Conservation (phyloP, 2,797 vertebrate genomes). For the Alfaro cultratus region DNA sequence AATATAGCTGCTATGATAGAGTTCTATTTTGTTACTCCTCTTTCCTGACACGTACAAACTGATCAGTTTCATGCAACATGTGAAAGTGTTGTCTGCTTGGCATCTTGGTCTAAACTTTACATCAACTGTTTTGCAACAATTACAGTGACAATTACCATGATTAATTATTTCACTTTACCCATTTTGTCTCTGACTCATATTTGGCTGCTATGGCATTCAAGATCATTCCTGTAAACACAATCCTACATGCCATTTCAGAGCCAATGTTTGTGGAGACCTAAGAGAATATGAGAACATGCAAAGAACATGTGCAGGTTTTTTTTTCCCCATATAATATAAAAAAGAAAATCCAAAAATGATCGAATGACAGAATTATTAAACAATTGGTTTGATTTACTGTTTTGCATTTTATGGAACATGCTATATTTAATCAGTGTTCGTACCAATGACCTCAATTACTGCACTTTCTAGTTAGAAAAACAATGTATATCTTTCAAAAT, state of each 20-base stretch:
- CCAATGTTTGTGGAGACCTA: constrained; percentile 29
- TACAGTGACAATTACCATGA: constrained; percentile 40
- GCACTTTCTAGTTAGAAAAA: constrained; percentile 85
- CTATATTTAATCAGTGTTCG: constrained; percentile 86
- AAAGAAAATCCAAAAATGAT: constrained; percentile 62
- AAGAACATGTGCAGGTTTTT: constrained; percentile 55
- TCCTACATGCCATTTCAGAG: constrained; percentile 37
- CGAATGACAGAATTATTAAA: constrained; percentile 45
- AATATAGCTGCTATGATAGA: constrained; percentile 57
- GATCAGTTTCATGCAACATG: constrained; percentile 54
- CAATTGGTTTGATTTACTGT: constrained; percentile 37
- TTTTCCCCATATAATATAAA: constrained; percentile 62
- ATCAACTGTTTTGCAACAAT: constrained; percentile 58
- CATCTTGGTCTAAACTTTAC: constrained; percentile 58
- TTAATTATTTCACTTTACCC: constrained; percentile 49
- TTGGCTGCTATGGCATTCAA: constrained; percentile 71
- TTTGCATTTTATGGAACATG: constrained; percentile 72
- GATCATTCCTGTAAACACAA: constrained; percentile 41
- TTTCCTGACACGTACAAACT: constrained; percentile 45
- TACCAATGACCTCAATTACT: constrained; percentile 90
- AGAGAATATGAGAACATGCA: constrained; percentile 38
- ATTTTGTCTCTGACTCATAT: constrained; percentile 45
- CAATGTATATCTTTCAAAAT: constrained; percentile 72
- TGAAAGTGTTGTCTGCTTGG: constrained; percentile 67
- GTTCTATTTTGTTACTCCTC: constrained; percentile 47